phyloP scores from a whole-genome alignment of 2,113 vertebrate genomes.

The Zosterops hypoxanthus region DNA sequence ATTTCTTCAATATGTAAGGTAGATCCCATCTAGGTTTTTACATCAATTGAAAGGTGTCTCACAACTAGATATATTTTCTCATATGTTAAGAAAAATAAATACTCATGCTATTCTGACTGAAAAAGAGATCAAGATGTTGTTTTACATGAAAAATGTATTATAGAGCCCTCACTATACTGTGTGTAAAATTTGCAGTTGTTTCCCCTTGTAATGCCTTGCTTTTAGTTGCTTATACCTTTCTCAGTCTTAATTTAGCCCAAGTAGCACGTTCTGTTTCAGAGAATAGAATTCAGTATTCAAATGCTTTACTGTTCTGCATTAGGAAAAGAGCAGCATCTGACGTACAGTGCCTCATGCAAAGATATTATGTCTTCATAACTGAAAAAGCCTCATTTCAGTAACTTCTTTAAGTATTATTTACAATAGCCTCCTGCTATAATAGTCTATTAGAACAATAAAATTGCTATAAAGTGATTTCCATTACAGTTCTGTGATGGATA shows the following conservation, averaged over 20 bases:
- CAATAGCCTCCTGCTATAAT: not conserved
- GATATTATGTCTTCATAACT: not conserved
- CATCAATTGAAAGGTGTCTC: not conserved
- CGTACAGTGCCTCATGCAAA: not conserved
- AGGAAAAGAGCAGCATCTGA: not conserved
- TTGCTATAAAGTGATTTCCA: not conserved
- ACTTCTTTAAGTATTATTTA: not conserved
- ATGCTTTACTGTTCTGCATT: not conserved
- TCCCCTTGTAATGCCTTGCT: not conserved
- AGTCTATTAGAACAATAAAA: not conserved
- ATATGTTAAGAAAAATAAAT: not conserved
- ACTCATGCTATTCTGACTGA: not conserved
- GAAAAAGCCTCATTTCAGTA: slow-evolving; percentile 6
- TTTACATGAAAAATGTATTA: not conserved
- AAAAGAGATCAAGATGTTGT: not conserved
- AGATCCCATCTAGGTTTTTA: not conserved
- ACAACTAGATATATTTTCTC: not conserved
- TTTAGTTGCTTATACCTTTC: not conserved
- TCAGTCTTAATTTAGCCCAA: not conserved
- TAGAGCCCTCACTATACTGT: not conserved
- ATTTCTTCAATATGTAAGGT: not conserved
- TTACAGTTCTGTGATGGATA: not conserved
- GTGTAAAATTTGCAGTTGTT: not conserved
- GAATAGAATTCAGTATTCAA: not conserved
- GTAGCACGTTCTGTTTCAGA: not conserved